These are phyloP conservation scores for Chaunax sp. DNA, from an alignment of 2,797 vertebrate species.

Conservation along the genomic window DNA sequence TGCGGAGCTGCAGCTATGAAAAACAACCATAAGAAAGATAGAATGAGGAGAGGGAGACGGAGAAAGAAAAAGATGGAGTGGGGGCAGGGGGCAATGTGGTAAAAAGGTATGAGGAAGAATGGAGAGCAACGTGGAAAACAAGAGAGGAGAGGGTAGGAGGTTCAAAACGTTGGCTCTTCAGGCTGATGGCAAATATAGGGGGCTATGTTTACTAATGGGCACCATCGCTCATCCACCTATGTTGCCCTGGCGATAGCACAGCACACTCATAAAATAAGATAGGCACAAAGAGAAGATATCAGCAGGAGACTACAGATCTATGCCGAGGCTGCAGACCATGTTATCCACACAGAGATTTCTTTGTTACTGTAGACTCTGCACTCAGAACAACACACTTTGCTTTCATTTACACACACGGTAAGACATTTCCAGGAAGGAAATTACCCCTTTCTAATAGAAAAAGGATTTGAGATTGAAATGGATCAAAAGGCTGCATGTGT, in stretches of 20 bases:
- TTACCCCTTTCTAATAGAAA: conserved; percentile 33
- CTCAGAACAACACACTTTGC: conserved; percentile 33
- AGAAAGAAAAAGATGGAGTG: conserved; percentile 42
- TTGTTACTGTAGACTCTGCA: conserved; percentile 48
- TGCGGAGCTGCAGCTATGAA: conserved; percentile 70
- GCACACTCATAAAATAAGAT: conserved; percentile 72
- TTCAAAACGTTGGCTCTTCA: conserved; percentile 73
- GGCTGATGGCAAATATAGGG: conserved; percentile 75
- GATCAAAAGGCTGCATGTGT: conserved; percentile 41
- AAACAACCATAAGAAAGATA: conserved; percentile 69
- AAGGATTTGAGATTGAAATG: conserved; percentile 44
- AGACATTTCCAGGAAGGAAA: conserved; percentile 51
- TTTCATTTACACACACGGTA: conserved; percentile 46
- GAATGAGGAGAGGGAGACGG: conserved; percentile 50
- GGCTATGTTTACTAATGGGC: conserved; percentile 82
- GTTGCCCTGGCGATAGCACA: conserved; percentile 74
- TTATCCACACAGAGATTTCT: conserved; percentile 60
- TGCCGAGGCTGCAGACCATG: conserved; percentile 56
- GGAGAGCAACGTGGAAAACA: conserved; percentile 51
- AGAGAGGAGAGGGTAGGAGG: conserved; percentile 54
- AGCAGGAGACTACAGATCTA: conserved; percentile 73
- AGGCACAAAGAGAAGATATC: conserved; percentile 73
- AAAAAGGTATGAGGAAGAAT: conserved; percentile 59
- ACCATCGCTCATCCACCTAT: conserved; percentile 79
- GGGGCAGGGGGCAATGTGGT: conserved; percentile 4